phyloP scores from a whole-genome alignment of 2,888 invertebrate species.

The Stictocephala bisonia region DNA sequence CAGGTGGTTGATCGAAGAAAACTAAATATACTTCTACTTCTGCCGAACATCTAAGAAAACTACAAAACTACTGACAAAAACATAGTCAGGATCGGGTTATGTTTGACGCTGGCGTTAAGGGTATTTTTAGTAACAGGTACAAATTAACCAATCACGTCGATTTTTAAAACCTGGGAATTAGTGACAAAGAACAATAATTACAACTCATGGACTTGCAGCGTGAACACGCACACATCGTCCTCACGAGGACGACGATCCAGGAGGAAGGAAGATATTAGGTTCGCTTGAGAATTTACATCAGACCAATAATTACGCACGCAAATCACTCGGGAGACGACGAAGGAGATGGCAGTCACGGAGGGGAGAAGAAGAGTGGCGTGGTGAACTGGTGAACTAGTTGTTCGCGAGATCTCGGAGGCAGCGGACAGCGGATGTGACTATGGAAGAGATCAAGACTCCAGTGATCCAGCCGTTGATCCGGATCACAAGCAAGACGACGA shows the following conservation, averaged over 20 bases:
- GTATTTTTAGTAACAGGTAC: no score
- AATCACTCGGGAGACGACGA: not conserved
- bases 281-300: not conserved
- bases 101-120: no score
- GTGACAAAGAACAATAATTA: no score
- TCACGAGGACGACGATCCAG: not conserved
- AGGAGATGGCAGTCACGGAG: not conserved
- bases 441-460: conserved; percentile 22
- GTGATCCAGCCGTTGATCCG: conserved; percentile 43
- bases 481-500: conserved; percentile 36
- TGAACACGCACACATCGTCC: no score
- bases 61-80: no score
- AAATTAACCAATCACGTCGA: no score
- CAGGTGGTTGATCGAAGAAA: no score
- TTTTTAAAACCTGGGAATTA: no score
- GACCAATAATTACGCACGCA: conserved; percentile 3
- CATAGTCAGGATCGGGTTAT: no score
- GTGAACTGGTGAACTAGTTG: not conserved
- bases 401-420: conserved; percentile 1
- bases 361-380: conserved; percentile 1
- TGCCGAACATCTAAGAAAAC: no score
- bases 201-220: no score
- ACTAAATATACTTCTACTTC: no score
- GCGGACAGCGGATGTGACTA: not conserved
- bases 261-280: not conserved